Percentiles rank a stretch among this genome's conserved stretches.
Conservation (phyloP, 2,797 vertebrate genomes). For the Lacerta bilineata region DNA sequence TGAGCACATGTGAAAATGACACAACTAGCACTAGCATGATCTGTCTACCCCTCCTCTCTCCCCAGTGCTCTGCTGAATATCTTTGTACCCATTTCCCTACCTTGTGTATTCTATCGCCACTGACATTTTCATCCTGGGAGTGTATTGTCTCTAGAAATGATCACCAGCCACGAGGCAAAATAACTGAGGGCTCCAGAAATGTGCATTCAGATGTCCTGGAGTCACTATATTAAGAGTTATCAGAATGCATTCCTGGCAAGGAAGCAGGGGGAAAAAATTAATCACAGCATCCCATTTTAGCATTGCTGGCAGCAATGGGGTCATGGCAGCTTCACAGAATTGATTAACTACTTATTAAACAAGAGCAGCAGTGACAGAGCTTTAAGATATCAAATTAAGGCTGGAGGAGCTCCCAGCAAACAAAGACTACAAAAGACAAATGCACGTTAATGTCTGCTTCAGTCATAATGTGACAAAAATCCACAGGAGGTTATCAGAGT, state of each 20-base stretch:
- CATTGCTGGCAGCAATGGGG: conserved; percentile 57
- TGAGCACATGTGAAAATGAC: neutral
- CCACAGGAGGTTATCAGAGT: conserved; percentile 20
- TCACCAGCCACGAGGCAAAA: conserved; percentile 56
- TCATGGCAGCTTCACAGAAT: conserved; percentile 43
- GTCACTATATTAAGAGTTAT: conserved; percentile 53
- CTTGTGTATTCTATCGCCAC: conserved; percentile 11
- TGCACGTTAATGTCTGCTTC: conserved; percentile 37
- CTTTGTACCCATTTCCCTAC: neutral
- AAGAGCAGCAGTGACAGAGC: conserved; percentile 47
- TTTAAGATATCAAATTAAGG: conserved; percentile 74
- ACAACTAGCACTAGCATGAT: neutral
- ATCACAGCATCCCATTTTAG: conserved; percentile 64
- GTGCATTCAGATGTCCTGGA: conserved; percentile 25
- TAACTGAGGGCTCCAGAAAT: neutral
- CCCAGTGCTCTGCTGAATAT: neutral
- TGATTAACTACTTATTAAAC: conserved; percentile 76
- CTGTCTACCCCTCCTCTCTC: neutral
- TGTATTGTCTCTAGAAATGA: conserved; percentile 51
- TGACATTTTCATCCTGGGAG: conserved; percentile 51
- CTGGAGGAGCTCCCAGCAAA: conserved; percentile 49
- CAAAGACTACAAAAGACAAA: conserved; percentile 50
- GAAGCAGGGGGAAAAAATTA: conserved; percentile 26
- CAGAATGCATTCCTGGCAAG: conserved; percentile 56
- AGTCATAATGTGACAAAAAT: conserved; percentile 29